Evolutionary conservation across 2,888 invertebrate species (phyloP).

Genomic region (Drymonia ruficornis): DNA sequence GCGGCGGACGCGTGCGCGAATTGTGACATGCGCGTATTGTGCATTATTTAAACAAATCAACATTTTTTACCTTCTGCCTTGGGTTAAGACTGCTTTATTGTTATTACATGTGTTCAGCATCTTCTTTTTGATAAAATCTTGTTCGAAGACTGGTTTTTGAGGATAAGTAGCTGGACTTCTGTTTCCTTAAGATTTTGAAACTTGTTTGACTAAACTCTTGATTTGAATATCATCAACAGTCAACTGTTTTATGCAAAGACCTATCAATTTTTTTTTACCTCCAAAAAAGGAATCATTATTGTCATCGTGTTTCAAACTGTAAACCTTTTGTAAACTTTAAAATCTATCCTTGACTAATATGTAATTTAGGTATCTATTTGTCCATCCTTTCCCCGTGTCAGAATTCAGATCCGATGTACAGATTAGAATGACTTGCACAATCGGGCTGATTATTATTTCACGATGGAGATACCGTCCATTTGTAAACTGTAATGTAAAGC

Average conservation of each 20-base stretch:
- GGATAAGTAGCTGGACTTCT: no score
- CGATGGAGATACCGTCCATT: slow-evolving; percentile 29
- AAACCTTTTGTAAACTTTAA: neutral
- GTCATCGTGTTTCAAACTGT: neutral
- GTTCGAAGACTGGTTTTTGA: neutral
- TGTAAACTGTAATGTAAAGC: slow-evolving; percentile 27
- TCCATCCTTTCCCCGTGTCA: slow-evolving; percentile 26
- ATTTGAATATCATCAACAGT: no score
- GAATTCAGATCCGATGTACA: slow-evolving; percentile 25
- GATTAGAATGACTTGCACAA: slow-evolving; percentile 43
- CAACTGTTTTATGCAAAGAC: no score
- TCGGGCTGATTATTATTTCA: slow-evolving; percentile 37
- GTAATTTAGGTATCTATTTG: slow-evolving; percentile 28
- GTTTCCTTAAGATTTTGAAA: no score
- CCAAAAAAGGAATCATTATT: no score
- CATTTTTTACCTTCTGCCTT: slow-evolving; percentile 29
- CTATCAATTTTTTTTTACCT: no score
- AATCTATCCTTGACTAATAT: slow-evolving; percentile 2
- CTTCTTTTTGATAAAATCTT: neutral
- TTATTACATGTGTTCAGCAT: slow-evolving; percentile 3
- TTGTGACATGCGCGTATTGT: slow-evolving; percentile 75
- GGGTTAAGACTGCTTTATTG: slow-evolving; percentile 5
- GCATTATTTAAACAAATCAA: slow-evolving; percentile 60
- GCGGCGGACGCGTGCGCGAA: slow-evolving; percentile 76
- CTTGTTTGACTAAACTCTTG: no score